Evolutionary conservation across 1,140 invertebrate species (phyloP), one percentile per base, ranked within the genome.

Genomic region (Leptinotarsa defecta): DNA sequence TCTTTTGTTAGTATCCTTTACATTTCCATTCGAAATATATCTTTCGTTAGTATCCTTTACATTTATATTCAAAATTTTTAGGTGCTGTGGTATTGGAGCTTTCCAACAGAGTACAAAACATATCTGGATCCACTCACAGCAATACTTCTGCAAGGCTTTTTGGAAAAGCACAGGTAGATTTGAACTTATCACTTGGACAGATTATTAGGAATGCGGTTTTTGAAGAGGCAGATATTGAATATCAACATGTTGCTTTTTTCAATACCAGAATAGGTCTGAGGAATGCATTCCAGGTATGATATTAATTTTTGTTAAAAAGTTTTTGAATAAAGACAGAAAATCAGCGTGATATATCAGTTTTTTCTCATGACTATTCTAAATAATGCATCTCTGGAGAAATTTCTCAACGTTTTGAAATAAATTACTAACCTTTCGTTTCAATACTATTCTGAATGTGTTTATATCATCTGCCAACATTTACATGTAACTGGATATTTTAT

Each of bases 231-330:
- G 96, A 98, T 81, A 94, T 96, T 0, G 97, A 98, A 83, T 99
- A 98, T 86, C 96, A 98, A 81, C 96, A 97, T 81, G 96, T 96
- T 85, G 97, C 97, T 1, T 98, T 98, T 87, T 99, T 99, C 86
- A 97, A 97, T 84, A 98, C 97, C 1, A 91, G 94, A 79, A 96
- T 99, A 79, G 91, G 92, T 85, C 68, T 82, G 13, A 77, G 81
- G 48, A 85, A 84, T 76, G 83, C 82, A 27, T 84, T 84, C 52
- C 82, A 83, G 71, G 78, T 82, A 77, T 71, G 73, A 73, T 20
- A 3, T 27, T 34, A 20, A 24, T 67, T n/a, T 27, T n/a, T 68
- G 3, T 71, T 6, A 34, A 34, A 34, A 34, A 1, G 6, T 34
- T 34, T 34, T 34, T 34, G 34, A 34, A 34, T 4, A 34, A 34